Conservation (phyloP, 2,113 vertebrate genomes). For the Atlantisia rogersi region DNA sequence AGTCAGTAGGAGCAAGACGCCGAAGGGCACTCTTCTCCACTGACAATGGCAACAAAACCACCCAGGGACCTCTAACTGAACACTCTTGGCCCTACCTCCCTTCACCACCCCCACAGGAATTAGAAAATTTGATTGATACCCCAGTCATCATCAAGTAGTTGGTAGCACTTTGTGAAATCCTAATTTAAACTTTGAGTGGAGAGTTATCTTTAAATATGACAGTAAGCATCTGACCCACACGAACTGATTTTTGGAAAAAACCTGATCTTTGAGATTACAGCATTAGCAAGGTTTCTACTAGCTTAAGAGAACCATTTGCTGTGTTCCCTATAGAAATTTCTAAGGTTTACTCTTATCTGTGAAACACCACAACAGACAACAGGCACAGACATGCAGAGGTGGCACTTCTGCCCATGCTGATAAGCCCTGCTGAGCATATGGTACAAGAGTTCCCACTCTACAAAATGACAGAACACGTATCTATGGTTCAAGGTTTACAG, state of each 20-base stretch:
- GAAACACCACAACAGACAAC: neutral
- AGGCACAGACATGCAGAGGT: neutral
- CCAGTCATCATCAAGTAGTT: neutral
- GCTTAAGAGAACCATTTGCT: neutral
- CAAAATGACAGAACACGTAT: neutral
- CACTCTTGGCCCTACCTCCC: neutral
- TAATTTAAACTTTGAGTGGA: neutral
- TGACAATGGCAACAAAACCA: neutral
- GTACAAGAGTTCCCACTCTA: neutral
- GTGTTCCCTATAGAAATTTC: neutral
- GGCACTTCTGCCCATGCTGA: neutral
- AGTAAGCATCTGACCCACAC: neutral
- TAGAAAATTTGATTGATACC: neutral
- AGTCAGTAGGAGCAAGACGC: rapidly evolving
- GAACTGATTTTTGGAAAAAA: neutral
- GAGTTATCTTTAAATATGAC: neutral
- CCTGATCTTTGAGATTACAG: neutral
- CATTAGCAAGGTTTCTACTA: neutral
- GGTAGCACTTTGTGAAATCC: neutral
- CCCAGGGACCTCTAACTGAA: neutral
- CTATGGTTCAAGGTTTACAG: neutral
- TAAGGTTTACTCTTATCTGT: neutral
- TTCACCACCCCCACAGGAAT: neutral
- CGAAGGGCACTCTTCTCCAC: neutral
- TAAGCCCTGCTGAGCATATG: neutral